phyloP scores from a whole-genome alignment of 2,113 vertebrate species.

The Eretmochelys imbricata region DNA sequence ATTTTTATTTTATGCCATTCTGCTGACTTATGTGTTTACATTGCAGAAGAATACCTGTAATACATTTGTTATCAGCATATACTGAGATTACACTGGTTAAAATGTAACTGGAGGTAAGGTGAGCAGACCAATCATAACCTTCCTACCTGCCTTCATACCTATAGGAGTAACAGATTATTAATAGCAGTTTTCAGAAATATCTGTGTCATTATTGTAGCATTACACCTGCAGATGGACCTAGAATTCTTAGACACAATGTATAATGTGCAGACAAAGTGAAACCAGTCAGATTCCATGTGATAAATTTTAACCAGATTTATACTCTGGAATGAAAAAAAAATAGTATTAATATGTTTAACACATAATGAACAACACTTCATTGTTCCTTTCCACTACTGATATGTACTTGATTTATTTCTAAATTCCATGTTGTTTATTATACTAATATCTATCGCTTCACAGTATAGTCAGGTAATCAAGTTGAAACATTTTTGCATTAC shows the following conservation, averaged over 20 bases:
- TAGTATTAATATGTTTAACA: not conserved
- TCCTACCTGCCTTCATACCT: not conserved
- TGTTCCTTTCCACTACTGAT: not conserved
- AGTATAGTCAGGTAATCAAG: not conserved
- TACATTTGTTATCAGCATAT: not conserved
- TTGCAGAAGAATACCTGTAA: not conserved
- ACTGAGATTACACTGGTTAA: not conserved
- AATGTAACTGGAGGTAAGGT: not conserved
- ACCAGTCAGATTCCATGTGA: not conserved
- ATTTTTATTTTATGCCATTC: not conserved
- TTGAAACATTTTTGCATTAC: not conserved
- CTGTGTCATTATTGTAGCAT: rapidly evolving
- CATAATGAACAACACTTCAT: not conserved
- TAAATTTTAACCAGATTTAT: not conserved
- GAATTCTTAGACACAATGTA: not conserved
- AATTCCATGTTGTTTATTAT: not conserved
- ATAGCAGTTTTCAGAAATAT: not conserved
- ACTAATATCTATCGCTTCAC: not conserved
- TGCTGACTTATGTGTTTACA: not conserved
- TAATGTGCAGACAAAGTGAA: not conserved
- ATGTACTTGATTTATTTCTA: not conserved
- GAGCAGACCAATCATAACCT: not conserved
- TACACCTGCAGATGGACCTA: not conserved
- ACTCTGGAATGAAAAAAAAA: not conserved
- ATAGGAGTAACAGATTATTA: not conserved